These are phyloP conservation scores for Gobionotothen gibberifrons DNA, from an alignment of 2,797 vertebrate species.

Conservation along the genomic window DNA sequence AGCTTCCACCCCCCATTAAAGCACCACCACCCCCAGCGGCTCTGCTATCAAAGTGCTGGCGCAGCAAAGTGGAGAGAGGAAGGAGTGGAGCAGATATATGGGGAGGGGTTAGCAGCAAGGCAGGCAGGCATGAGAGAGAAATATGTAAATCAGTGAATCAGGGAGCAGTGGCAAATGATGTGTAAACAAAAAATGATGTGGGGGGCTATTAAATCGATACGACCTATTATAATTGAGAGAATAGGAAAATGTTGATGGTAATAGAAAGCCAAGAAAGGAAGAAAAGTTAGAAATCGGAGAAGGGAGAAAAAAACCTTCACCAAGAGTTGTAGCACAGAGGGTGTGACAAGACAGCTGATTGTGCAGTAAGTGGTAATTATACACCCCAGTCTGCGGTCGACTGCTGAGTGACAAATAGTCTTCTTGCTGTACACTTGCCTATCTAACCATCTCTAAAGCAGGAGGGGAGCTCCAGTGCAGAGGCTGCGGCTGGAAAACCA, in stretches of 20 bases:
- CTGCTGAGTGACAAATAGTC: slow-evolving; percentile 73
- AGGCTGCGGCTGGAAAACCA: slow-evolving; percentile 39
- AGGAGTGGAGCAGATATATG: slow-evolving; percentile 46
- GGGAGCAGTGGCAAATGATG: slow-evolving; percentile 44
- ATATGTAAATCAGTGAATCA: slow-evolving; percentile 31
- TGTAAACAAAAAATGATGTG: slow-evolving; percentile 40
- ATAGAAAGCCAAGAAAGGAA: slow-evolving; percentile 28
- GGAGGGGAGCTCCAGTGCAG: slow-evolving; percentile 37
- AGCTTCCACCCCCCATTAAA: slow-evolving; percentile 59
- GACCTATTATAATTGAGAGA: slow-evolving; percentile 20
- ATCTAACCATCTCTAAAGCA: slow-evolving; percentile 53
- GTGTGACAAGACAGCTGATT: slow-evolving; percentile 76
- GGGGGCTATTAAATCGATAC: slow-evolving; percentile 36
- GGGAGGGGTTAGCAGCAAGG: slow-evolving; percentile 35
- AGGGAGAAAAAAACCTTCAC: slow-evolving; percentile 33
- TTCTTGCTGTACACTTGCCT: slow-evolving; percentile 64
- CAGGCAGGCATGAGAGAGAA: slow-evolving; percentile 38
- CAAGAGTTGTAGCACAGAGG: slow-evolving; percentile 49
- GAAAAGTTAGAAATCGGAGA: slow-evolving; percentile 28
- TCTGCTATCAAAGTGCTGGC: slow-evolving; percentile 82
- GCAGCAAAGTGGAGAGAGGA: slow-evolving; percentile 72
- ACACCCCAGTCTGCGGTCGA: slow-evolving; percentile 65
- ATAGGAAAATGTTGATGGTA: slow-evolving; percentile 22
- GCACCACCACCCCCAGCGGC: slow-evolving; percentile 52
- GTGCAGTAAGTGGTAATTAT: slow-evolving; percentile 79